These are phyloP conservation scores for Camponotus fellah DNA, from an alignment of 2,888 invertebrate genomes.

Conservation along the genomic window DNA sequence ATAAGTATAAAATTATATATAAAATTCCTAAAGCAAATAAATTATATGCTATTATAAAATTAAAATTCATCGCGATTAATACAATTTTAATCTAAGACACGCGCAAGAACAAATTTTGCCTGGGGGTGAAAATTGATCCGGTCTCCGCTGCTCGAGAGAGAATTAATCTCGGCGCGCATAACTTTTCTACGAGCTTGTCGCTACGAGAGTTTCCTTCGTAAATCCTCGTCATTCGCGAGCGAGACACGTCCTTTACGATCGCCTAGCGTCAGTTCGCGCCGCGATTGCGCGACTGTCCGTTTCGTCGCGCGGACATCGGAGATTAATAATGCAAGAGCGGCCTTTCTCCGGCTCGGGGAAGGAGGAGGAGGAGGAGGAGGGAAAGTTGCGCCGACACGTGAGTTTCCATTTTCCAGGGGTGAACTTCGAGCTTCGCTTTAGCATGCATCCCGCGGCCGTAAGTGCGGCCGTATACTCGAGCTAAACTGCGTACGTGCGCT, in stretches of 20 bases:
- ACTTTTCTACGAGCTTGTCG: not conserved
- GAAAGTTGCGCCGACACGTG: not conserved
- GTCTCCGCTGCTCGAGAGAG: not conserved
- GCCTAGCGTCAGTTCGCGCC: not conserved
- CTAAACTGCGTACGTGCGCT: slow-evolving; percentile 64
- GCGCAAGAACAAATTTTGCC: not conserved
- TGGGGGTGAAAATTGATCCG: not conserved
- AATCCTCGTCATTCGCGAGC: not conserved
- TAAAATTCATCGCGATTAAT: not conserved
- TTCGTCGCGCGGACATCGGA: slow-evolving; percentile 19
- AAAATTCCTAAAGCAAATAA: no score
- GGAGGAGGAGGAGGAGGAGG: no score
- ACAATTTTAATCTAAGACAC: not conserved
- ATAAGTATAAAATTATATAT: no score
- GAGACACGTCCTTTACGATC: slow-evolving; percentile 12
- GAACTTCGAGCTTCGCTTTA: slow-evolving; percentile 65
- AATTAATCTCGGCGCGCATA: not conserved
- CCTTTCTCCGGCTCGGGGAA: not conserved
- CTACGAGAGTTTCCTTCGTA: not conserved
- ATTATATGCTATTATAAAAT: no score
- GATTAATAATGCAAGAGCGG: slow-evolving; percentile 68
- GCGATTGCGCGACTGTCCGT: slow-evolving; percentile 23
- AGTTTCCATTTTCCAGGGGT: slow-evolving; percentile 46
- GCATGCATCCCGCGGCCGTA: slow-evolving; percentile 64
- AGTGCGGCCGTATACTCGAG: slow-evolving; percentile 52